Conservation (phyloP, 2,113 vertebrate species). For the Jacana jacana region DNA sequence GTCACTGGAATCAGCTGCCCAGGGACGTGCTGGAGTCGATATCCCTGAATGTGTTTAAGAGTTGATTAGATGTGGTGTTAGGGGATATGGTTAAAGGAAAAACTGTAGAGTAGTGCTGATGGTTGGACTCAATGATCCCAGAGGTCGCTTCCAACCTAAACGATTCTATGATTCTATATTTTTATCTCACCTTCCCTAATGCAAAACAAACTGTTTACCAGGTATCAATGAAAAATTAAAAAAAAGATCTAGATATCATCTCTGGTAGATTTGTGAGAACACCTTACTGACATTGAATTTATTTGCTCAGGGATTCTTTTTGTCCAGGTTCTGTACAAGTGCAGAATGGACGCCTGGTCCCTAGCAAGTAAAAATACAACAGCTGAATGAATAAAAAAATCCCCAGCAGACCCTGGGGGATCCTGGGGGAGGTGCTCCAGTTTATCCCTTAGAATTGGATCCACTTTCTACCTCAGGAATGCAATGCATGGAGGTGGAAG, state of each 20-base stretch:
- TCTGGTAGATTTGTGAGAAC: not conserved
- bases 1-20: no score
- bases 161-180: no score
- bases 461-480: fast-evolving
- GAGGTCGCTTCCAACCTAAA: no score
- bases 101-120: no score
- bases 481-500: fast-evolving
- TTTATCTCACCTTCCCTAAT: not conserved
- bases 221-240: not conserved
- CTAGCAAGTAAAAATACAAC: not conserved
- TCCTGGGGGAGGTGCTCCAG: not conserved
- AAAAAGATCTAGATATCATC: not conserved
- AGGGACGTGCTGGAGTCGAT: no score
- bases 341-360: not conserved
- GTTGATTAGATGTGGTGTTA: no score
- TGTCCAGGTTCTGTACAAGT: not conserved
- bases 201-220: not conserved
- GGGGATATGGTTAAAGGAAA: no score
- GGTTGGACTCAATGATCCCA: no score
- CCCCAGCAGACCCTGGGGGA: not conserved
- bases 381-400: not conserved
- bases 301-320: not conserved
- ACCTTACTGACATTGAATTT: not conserved
- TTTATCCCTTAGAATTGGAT: not conserved
- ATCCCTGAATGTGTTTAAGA: no score